Base-by-base conservation (phyloP, 2,888 invertebrate genomes). In the Rhodophaea formosa region DNA sequence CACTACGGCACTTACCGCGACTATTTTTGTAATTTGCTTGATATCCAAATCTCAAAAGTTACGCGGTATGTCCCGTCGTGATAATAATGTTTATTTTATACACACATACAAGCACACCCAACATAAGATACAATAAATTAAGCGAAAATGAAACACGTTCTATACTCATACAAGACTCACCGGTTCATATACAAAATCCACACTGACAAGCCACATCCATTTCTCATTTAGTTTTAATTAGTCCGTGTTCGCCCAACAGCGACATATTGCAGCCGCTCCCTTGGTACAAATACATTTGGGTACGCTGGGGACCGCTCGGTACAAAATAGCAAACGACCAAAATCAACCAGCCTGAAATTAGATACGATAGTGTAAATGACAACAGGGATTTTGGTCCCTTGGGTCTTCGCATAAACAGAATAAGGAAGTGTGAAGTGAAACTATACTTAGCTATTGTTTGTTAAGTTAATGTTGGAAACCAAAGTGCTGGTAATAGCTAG, bases 221-320 rank as follows among this genome's bases (percentile, higher is more conserved):
- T 10, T 32, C 49, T 49, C 12, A 49, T 15, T 30, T 15, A 49
- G 32, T 32, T 3, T 23, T 49, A n/a, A 15, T 49, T 15, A 8
- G 8, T 49, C 8, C 30, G 8, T 49, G 49, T 32, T 39, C n/a
- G 12, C n/a, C 29, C 30, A 15, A 44, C 43, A 44, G 29, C 53
- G 44, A 16, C 30, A 44, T 23, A 43, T 45, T 54, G 30, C 30
- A 44, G 43, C 53, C 53, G 15, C 14, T 53, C 53, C 30, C n/a
- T 30, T 44, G 44, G 1, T 30, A 32, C 42, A 53, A 29, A 53
- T 43, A 30, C 30, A 30, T 47, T 47, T 29, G 14, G 30, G 47
- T 47, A 7, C 14, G 47, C 45, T 16, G 17, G 17, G 12, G 49
- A 32, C 49, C 32, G 49, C 17, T 39, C 39, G n/a, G 10, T 39